Percentiles rank a stretch among this genome's conserved stretches.
These are phyloP conservation scores for Phania funesta DNA, from an alignment of 2,888 invertebrate genomes.

Conservation along the genomic window DNA sequence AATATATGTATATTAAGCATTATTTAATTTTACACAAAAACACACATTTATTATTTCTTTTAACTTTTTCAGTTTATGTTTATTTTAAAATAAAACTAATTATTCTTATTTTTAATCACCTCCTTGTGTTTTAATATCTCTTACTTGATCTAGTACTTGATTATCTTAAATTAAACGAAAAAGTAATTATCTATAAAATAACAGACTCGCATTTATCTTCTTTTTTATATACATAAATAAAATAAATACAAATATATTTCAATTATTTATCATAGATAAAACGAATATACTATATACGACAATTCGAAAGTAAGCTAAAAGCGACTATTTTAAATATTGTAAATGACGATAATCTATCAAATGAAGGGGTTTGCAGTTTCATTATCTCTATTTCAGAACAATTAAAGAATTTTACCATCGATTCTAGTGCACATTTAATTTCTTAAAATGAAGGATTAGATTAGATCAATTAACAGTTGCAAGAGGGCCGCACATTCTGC, in stretches of 20 bases:
- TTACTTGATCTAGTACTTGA: conserved; percentile 1
- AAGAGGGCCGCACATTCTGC: too few relatives aligned
- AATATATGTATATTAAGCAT: conserved; percentile 51
- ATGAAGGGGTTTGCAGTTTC: too few relatives aligned
- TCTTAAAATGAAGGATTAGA: too few relatives aligned
- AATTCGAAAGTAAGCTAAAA: neutral
- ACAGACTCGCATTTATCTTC: conserved; percentile 47
- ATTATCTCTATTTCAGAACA: too few relatives aligned
- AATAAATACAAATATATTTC: conserved; percentile 21
- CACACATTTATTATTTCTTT: conserved; percentile 4
- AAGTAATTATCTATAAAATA: conserved; percentile 29
- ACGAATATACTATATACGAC: conserved; percentile 11
- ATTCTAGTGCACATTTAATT: too few relatives aligned
- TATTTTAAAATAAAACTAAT: conserved; percentile 57
- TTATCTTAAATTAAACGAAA: neutral
- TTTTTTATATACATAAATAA: conserved; percentile 23
- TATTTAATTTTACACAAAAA: conserved; percentile 43
- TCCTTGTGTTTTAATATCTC: conserved; percentile 17
- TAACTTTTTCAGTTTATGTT: conserved; percentile 47
- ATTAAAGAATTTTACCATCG: too few relatives aligned
- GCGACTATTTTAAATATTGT: neutral
- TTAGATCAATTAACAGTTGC: too few relatives aligned
- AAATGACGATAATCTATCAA: too few relatives aligned
- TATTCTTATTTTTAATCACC: conserved; percentile 31
- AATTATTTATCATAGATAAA: conserved; percentile 37